Percentiles rank a stretch among this genome's conserved stretches.
Evolutionary conservation across 2,113 vertebrate genomes (phyloP).

Genomic region (Thermophis baileyi): DNA sequence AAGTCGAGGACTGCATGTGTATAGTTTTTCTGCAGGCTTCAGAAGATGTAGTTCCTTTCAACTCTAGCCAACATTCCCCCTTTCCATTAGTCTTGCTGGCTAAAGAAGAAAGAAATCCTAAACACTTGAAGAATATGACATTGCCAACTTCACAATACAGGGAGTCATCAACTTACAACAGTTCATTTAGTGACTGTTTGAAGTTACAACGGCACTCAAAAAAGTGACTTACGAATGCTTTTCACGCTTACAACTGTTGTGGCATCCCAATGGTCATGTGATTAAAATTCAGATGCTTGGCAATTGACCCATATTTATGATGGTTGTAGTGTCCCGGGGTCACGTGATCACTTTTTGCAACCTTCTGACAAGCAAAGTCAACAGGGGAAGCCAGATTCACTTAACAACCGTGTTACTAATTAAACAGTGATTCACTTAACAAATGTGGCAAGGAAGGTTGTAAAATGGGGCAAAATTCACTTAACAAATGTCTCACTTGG

Average conservation of each 20-base stretch:
- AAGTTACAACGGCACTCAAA: too few species aligned
- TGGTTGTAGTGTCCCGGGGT: not conserved
- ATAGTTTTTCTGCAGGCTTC: not conserved
- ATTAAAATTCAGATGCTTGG: too few species aligned
- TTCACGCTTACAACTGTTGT: too few species aligned
- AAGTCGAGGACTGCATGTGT: too few species aligned
- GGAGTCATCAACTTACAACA: not conserved
- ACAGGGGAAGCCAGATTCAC: not conserved
- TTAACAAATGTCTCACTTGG: not conserved
- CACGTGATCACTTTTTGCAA: not conserved
- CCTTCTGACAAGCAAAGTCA: not conserved
- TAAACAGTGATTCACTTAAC: not conserved
- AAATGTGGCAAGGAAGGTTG: not conserved
- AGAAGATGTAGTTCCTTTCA: not conserved
- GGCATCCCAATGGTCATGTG: too few species aligned
- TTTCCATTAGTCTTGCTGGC: not conserved
- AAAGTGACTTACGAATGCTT: too few species aligned
- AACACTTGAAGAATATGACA: not conserved
- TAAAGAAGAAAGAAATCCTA: not conserved
- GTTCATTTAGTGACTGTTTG: too few species aligned
- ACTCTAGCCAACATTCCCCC: not conserved
- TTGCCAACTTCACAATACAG: not conserved
- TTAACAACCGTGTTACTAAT: not conserved
- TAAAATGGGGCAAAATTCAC: not conserved
- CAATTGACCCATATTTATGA: not conserved